These are phyloP conservation scores for Eriosoma lanigerum DNA, from an alignment of 1,140 invertebrate species.

Conservation along the genomic window DNA sequence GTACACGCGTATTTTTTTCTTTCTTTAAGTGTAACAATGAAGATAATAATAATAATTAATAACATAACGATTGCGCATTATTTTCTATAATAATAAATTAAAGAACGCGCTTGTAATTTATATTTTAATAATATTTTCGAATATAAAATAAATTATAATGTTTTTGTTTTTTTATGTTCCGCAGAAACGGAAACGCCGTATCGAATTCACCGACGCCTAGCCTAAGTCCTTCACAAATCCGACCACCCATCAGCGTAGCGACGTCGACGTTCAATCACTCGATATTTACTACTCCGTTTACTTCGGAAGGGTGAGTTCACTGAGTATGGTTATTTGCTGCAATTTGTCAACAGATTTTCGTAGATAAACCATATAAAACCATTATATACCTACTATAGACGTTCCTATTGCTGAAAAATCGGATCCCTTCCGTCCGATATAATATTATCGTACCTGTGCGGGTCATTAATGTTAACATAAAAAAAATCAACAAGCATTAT, in stretches of 20 bases:
- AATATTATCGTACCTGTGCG: no score
- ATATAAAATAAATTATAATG: neutral
- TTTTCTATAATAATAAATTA: neutral
- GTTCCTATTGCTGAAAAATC: neutral
- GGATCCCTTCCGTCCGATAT: neutral
- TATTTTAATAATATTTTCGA: neutral
- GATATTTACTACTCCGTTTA: slow-evolving; percentile 43
- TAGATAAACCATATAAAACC: slow-evolving; percentile 4
- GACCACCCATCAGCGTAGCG: slow-evolving; percentile 32
- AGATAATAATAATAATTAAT: slow-evolving; percentile 3
- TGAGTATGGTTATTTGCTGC: neutral
- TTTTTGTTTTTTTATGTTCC: neutral
- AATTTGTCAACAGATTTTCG: slow-evolving; percentile 17
- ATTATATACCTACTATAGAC: no score
- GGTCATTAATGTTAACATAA: neutral
- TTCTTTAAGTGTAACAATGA: slow-evolving; percentile 33
- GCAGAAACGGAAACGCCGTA: slow-evolving; percentile 23
- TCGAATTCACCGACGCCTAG: slow-evolving; percentile 37
- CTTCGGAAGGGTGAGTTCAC: slow-evolving; percentile 41
- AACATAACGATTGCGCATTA: slow-evolving; percentile 13
- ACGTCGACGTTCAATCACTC: slow-evolving; percentile 49
- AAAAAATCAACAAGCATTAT: neutral
- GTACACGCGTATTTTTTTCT: neutral
- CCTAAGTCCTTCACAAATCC: slow-evolving; percentile 36
- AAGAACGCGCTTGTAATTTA: neutral